Evolutionary conservation across 2,888 invertebrate species (phyloP).

Genomic region (Parnassius orleans): DNA sequence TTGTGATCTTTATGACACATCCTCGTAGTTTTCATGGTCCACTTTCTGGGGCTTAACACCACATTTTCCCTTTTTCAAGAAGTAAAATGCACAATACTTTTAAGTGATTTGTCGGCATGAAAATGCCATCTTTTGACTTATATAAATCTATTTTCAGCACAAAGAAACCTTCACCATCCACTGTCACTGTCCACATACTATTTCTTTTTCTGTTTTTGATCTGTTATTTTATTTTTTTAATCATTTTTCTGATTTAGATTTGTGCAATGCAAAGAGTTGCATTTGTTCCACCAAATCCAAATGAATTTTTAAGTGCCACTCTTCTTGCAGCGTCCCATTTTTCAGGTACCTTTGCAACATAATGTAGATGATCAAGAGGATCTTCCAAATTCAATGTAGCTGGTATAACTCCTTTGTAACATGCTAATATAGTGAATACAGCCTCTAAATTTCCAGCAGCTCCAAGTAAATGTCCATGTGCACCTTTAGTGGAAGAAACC

Average conservation of each 20-base stretch:
- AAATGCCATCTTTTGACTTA: too few relatives aligned
- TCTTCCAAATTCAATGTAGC: constrained; percentile 93
- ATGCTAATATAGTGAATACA: constrained; percentile 90
- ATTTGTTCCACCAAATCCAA: constrained; percentile 99
- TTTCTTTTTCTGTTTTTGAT: too few relatives aligned
- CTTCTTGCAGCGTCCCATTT: constrained; percentile 82
- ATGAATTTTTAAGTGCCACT: constrained; percentile 96
- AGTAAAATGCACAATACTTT: too few relatives aligned
- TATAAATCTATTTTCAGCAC: too few relatives aligned
- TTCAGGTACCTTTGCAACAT: constrained; percentile 82
- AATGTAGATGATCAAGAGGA: constrained; percentile 85
- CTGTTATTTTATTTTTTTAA: too few relatives aligned
- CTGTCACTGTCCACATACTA: too few relatives aligned
- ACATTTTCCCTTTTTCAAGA: too few relatives aligned
- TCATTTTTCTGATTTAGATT: constrained; percentile 27
- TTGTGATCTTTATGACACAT: too few relatives aligned
- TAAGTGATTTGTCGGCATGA: too few relatives aligned
- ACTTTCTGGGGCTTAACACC: too few relatives aligned
- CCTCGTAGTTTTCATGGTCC: too few relatives aligned
- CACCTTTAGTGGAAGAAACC: constrained; percentile 97
- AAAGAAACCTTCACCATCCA: too few relatives aligned
- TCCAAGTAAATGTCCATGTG: constrained; percentile 96
- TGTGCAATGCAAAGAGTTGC: constrained; percentile 88
- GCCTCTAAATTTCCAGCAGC: constrained; percentile 98
- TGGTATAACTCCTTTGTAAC: constrained; percentile 88